Base-by-base conservation (phyloP, 1,140 invertebrate species). In the Caenorhabditis remanei region DNA sequence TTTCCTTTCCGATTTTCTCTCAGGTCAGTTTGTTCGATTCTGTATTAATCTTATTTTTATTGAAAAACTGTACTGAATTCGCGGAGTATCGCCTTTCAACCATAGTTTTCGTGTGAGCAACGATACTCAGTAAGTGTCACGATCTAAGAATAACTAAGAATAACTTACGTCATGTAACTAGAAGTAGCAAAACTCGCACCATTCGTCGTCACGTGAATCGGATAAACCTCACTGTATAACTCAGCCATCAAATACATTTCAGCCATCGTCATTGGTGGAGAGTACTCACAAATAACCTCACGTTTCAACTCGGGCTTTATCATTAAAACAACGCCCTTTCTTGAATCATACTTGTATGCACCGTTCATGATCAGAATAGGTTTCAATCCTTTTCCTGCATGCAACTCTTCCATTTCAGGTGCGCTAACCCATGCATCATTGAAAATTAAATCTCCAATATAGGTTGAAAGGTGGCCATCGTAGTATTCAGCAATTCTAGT, bases 191-290 rank as follows among this genome's bases (percentile, higher is more conserved):
- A 40, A n/a, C 8, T 40, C 7, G 61, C 61, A 40, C 61, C 61
- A 40, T 32, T 32, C 16, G 13, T 40, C 9, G 21, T 40, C 1
- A 65, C 61, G 16, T 40, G 32, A 19, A 65, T 65, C 1, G 61
- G 61, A 65, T 65, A 65, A 9, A 65, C 40, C 19, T 65, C 24
- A 65, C 24, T 40, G 61, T 65, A 65, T 9, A 32, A 8, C 13
- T 40, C 24, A 40, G 61, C 61, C 21, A 65, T 8, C 21, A 40
- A 40, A 16, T 65, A 65, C 61, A 65, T 65, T 16, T 65, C 61
- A 40, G 61, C 61, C 61, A 65, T 65, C 9, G 24, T 65, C 61
- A 65, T 65, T 40, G 61, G 61, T 40, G 61, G 61, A 40, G 61
- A 9, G 61, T 65, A 65, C 16, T 65, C 61, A 65, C 61, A 65